Evolutionary conservation across 2,797 vertebrate genomes (phyloP).

Genomic region (Anniella stebbinsi): DNA sequence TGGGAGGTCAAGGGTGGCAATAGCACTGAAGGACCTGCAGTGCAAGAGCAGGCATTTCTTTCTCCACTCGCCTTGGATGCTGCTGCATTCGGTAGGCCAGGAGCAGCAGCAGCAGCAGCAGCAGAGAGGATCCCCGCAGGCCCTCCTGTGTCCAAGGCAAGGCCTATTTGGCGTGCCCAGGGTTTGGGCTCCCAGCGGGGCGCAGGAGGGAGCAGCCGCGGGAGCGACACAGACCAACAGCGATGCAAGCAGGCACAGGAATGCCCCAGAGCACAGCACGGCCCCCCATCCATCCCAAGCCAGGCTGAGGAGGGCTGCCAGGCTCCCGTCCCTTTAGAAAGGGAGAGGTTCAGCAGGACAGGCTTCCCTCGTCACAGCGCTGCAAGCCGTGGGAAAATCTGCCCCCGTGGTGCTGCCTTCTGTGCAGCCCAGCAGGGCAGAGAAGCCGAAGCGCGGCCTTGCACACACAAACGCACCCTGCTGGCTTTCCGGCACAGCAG

Average conservation of each 20-base stretch:
- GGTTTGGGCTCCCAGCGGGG: background rate
- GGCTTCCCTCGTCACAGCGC: background rate
- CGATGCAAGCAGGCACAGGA: background rate
- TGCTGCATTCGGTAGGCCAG: too few species aligned
- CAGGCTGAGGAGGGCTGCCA: background rate
- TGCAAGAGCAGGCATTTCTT: background rate
- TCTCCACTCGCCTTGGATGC: too few species aligned
- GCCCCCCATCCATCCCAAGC: background rate
- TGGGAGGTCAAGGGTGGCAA: background rate
- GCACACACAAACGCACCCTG: too few species aligned
- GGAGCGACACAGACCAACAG: background rate
- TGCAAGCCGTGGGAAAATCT: background rate
- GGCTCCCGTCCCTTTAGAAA: background rate
- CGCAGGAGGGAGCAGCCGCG: background rate
- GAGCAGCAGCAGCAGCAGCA: background rate
- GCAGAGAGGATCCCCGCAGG: background rate
- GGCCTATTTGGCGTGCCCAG: background rate
- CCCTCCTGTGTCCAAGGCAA: background rate
- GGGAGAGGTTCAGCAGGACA: background rate
- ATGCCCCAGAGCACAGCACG: too few species aligned
- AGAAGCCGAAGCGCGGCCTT: too few species aligned
- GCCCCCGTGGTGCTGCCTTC: background rate
- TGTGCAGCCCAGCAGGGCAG: background rate
- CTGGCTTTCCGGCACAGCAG: background rate
- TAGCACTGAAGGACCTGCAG: background rate